Conservation (phyloP, 2,113 vertebrate species). For the Tachysurus vachellii region DNA sequence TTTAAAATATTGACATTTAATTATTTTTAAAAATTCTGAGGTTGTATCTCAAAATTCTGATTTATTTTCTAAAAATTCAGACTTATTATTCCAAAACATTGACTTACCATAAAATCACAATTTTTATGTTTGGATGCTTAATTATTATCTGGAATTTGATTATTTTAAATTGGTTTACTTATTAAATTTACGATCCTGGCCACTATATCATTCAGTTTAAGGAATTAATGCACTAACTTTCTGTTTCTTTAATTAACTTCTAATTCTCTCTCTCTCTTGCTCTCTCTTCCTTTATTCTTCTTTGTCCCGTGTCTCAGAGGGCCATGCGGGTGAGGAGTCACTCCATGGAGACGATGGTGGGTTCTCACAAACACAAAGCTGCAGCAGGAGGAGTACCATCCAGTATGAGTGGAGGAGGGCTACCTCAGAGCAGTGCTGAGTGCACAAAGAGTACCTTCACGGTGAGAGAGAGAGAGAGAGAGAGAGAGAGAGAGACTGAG, state of each 20-base stretch:
- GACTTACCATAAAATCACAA: neutral
- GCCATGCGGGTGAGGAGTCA: conserved; percentile 96
- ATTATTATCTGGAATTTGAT: neutral
- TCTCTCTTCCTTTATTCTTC: neutral
- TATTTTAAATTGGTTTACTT: too few species aligned
- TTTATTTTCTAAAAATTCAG: neutral
- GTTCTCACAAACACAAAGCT: conserved; percentile 82
- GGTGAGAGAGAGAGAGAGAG: conserved; percentile 58
- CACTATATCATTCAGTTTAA: neutral
- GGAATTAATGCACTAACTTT: neutral
- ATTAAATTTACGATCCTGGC: neutral
- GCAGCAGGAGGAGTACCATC: conserved; percentile 81
- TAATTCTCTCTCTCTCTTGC: neutral
- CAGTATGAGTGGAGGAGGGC: conserved; percentile 87
- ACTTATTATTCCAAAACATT: neutral
- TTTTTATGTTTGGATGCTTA: neutral
- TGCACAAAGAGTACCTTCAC: conserved; percentile 77
- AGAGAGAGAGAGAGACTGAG: neutral
- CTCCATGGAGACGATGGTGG: conserved; percentile 98
- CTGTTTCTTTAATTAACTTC: neutral
- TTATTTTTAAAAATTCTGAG: too few species aligned
- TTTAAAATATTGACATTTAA: too few species aligned
- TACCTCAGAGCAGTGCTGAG: conserved; percentile 83
- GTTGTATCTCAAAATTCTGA: neutral
- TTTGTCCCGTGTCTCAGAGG: conserved; percentile 71